These are phyloP conservation scores for Sarcophaga caerulescens DNA, from an alignment of 2,888 invertebrate species.

Conservation along the genomic window DNA sequence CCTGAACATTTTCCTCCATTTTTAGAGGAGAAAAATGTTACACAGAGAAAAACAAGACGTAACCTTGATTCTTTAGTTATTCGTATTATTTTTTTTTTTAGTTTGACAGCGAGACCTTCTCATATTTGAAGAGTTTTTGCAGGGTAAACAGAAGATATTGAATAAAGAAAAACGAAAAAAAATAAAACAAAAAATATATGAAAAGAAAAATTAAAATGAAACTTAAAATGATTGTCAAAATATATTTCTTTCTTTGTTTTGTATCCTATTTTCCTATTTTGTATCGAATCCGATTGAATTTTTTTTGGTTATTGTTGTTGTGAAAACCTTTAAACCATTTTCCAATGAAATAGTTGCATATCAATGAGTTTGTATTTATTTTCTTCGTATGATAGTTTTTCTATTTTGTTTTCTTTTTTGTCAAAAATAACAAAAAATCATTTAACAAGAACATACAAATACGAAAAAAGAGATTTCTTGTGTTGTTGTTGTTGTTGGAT, in stretches of 20 bases:
- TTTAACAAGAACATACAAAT: conserved; percentile 81
- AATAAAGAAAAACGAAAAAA: neutral
- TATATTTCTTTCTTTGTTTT: conserved; percentile 11
- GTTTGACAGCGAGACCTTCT: conserved; percentile 72
- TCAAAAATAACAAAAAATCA: conserved; percentile 63
- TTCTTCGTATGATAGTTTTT: conserved; percentile 79
- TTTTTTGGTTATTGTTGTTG: neutral
- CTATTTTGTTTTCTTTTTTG: conserved; percentile 72
- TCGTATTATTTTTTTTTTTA: conserved; percentile 26
- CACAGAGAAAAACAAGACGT: conserved; percentile 57
- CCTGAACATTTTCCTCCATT: conserved; percentile 64
- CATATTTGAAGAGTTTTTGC: conserved; percentile 53
- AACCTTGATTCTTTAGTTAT: conserved; percentile 60
- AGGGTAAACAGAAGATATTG: neutral
- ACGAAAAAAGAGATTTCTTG: conserved; percentile 81
- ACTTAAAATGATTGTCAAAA: conserved; percentile 12
- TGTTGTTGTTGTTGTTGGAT: conserved; percentile 39
- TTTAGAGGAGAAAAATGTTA: neutral
- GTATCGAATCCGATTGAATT: no score
- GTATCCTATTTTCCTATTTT: no score
- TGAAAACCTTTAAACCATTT: conserved; percentile 45
- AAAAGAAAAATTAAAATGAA: neutral
- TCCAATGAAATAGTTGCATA: conserved; percentile 72
- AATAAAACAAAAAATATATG: neutral
- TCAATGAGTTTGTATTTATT: conserved; percentile 80